phyloP scores from a whole-genome alignment of 2,113 vertebrate species.

The Symphodus melops region DNA sequence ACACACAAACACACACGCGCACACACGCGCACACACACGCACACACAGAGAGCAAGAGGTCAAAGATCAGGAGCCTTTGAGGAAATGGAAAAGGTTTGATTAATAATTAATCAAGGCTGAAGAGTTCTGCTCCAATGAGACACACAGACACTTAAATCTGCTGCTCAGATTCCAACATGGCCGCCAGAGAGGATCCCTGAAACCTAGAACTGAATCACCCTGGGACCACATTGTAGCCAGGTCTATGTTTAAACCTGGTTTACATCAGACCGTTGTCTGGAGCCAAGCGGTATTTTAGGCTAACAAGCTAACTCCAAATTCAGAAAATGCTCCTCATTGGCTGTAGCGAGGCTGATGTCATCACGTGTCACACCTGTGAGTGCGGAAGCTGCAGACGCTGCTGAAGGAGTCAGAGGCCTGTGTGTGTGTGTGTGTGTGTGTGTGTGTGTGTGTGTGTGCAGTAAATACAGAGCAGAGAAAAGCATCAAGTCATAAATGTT shows the following conservation, averaged over 20 bases:
- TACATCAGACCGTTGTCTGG: neutral
- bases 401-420: neutral
- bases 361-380: neutral
- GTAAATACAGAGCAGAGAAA: neutral
- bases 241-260: neutral
- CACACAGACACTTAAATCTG: neutral
- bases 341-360: neutral
- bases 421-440: neutral
- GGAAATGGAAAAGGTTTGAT: constrained; percentile 1
- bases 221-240: neutral
- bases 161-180: neutral
- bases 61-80: constrained; percentile 9
- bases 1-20: neutral
- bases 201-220: neutral
- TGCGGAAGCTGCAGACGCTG: neutral
- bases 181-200: neutral
- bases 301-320: neutral
- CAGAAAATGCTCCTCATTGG: neutral
- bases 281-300: neutral
- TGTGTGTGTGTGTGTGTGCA: neutral
- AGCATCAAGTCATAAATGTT: neutral
- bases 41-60: constrained; percentile 9
- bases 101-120: constrained; percentile 4
- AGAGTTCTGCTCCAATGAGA: neutral
- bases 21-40: neutral